These are phyloP conservation scores for Chloroceryle inda DNA, from an alignment of 2,797 vertebrate species.

Conservation along the genomic window DNA sequence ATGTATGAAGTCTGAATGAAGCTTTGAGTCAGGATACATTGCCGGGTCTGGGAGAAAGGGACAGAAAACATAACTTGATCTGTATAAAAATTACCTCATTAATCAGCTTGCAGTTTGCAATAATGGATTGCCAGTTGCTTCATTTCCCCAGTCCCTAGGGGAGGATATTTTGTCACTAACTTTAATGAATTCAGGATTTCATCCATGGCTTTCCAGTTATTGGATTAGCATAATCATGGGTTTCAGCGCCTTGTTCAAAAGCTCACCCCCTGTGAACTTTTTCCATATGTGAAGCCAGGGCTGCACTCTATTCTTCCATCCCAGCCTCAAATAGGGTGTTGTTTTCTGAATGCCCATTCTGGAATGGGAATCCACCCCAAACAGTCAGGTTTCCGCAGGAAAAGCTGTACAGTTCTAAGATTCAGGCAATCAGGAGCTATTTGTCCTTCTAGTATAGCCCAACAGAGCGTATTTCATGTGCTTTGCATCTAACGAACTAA, in stretches of 20 bases:
- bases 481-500: not conserved
- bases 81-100: constrained; percentile 42
- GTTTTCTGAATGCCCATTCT: not conserved
- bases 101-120: constrained; percentile 61
- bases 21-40: not conserved
- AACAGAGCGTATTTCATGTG: not conserved
- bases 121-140: constrained; percentile 54
- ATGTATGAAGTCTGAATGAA: not conserved
- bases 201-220: constrained; percentile 48
- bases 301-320: not conserved
- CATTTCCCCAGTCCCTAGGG: not conserved
- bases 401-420: not conserved
- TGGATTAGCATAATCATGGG: constrained; percentile 54
- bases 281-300: not conserved
- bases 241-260: not conserved
- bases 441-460: not conserved
- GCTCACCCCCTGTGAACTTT: constrained; percentile 27
- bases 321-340: not conserved
- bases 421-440: not conserved
- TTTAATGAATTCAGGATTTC: constrained; percentile 72
- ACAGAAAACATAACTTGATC: not conserved
- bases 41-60: not conserved
- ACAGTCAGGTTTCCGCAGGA: not conserved
- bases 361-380: not conserved
- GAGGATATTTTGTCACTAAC: constrained; percentile 58